Percentiles rank a stretch among this genome's conserved stretches.
Evolutionary conservation across 2,113 vertebrate species (phyloP).

Genomic region (Colinus virginianus): DNA sequence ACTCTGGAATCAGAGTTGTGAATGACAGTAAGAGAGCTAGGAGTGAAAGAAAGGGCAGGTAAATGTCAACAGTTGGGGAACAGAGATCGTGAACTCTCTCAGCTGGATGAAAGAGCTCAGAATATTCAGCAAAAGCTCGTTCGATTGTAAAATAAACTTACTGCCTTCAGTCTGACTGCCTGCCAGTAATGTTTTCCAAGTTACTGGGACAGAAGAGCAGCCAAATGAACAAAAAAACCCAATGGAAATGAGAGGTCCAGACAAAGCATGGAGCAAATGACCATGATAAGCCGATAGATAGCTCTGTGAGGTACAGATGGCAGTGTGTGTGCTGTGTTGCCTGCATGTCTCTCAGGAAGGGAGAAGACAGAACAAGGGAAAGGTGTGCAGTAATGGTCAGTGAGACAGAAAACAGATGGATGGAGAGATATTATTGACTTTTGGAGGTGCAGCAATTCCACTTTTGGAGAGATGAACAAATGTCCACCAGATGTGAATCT

Average conservation of each 20-base stretch:
- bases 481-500: neutral
- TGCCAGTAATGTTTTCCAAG: neutral
- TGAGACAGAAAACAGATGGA: neutral
- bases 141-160: slow-evolving; percentile 55
- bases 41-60: slow-evolving; percentile 69
- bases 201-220: neutral
- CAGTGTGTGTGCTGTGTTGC: neutral
- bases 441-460: neutral
- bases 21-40: slow-evolving; percentile 59
- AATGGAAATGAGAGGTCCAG: neutral
- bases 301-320: neutral
- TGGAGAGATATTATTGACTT: neutral
- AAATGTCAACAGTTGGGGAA: slow-evolving; percentile 66
- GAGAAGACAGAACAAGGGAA: neutral
- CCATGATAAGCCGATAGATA: neutral
- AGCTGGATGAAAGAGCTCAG: slow-evolving; percentile 57
- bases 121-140: slow-evolving; percentile 65
- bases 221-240: neutral
- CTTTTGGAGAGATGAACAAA: neutral
- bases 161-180: neutral
- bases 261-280: neutral
- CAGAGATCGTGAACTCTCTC: slow-evolving; percentile 64
- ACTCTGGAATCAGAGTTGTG: slow-evolving; percentile 51
- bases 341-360: neutral
- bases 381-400: neutral